Base-by-base conservation (phyloP, 2,888 invertebrate species). In the Cataglyphis altisquamis region DNA sequence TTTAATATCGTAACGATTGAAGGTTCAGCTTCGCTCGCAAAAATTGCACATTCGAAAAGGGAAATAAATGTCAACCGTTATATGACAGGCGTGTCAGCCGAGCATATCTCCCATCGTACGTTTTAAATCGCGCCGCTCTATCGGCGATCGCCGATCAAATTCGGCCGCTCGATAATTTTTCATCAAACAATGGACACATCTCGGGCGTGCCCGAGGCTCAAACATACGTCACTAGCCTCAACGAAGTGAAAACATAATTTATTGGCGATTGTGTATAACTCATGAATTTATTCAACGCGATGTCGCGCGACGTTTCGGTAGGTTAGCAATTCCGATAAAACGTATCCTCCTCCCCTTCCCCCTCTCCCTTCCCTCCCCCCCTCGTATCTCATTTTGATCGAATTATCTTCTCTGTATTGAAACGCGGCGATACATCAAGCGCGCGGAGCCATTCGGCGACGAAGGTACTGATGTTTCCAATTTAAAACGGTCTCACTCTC, bases 231-330 rank as follows among this genome's bases (percentile, higher is more conserved):
- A 87, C 82, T 82, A 83, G 68, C 75, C 82, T 83, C 84, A 88
- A 88, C 84, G 72, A 89, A 90, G 84, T 87, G 85, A 74, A 67
- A 48, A 80, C 81, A 82, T 87, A 90, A 89, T 89, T 89, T 90
- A 89, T 89, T 80, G 84, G 55, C 87, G 87, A 90, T 89, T 90
- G 89, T 90, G 66, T 82, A 62, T 73, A 67, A 70, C 88, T 89
- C 89, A 88, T 89, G 89, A 88, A 89, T 89, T 90, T 90, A 90
- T 89, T 88, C 89, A 88, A 88, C 75, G 75, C 75, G 78, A 60
- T 70, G 77, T 62, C 70, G 36, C 80, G 60, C 70, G 78, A 78
- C 72, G 45, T 78, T 78, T 72, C 32, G 72, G 84, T 73, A 85
- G 85, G 86, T 86, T 83, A 81, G 78, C 83, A 78, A 84, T 89